Percentiles rank a stretch among this genome's conserved stretches.
phyloP scores from a whole-genome alignment of 2,113 vertebrate genomes.

The Ciconia boyciana region DNA sequence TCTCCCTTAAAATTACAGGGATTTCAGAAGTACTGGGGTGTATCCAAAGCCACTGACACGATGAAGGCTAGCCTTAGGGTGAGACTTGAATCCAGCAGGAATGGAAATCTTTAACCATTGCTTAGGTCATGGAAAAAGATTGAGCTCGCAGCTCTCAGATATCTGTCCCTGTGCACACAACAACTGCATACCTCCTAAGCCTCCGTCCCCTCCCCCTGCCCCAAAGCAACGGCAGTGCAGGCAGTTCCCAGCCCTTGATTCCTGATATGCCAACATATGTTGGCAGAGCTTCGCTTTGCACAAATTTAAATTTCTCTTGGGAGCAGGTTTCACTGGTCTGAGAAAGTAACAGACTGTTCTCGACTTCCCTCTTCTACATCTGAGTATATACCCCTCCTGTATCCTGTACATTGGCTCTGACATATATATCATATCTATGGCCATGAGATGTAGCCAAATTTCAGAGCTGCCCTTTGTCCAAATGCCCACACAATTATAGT shows the following conservation, averaged over 20 bases:
- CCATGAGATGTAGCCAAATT: not conserved
- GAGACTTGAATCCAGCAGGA: not conserved
- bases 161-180: not conserved
- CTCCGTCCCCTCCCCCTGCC: not conserved
- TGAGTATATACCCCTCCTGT: not conserved
- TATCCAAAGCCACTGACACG: not conserved
- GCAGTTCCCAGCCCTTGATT: slow-evolving; percentile 21
- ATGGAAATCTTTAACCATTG: slow-evolving; percentile 22
- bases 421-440: not conserved
- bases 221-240: not conserved
- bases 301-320: slow-evolving; percentile 33
- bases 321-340: slow-evolving; percentile 33
- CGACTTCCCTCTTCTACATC: not conserved
- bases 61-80: not conserved
- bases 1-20: not conserved
- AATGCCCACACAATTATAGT: not conserved
- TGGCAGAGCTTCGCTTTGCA: slow-evolving; percentile 8
- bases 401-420: not conserved
- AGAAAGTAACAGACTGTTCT: slow-evolving; percentile 40
- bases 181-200: not conserved
- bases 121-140: slow-evolving; percentile 49
- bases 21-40: not conserved
- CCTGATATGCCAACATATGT: slow-evolving; percentile 17
- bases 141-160: not conserved
- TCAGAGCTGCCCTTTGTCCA: not conserved